Evolutionary conservation across 2,888 invertebrate genomes (phyloP).

Genomic region (Stomorhina lunata): DNA sequence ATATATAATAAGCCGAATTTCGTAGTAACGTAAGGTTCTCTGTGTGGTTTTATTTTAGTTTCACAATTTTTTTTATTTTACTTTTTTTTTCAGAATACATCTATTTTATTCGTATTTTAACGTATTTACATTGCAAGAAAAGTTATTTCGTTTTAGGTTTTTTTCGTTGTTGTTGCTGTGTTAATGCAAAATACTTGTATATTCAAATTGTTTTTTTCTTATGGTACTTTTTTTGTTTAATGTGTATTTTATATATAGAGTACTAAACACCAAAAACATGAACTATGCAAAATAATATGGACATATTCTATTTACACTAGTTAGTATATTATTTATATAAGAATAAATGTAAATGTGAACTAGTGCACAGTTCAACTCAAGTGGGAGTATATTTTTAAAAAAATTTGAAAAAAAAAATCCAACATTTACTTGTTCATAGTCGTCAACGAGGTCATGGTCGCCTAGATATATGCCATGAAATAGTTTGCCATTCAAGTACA

Average conservation of each 20-base stretch:
- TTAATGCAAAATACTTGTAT: slow-evolving; percentile 49
- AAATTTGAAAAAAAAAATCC: background rate
- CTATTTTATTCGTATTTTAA: too few relatives aligned
- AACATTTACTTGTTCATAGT: slow-evolving; percentile 20
- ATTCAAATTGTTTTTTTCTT: slow-evolving; percentile 36
- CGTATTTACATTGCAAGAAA: slow-evolving; percentile 31
- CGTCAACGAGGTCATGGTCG: slow-evolving; percentile 55
- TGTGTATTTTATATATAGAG: background rate
- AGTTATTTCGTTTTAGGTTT: slow-evolving; percentile 47
- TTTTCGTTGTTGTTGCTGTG: background rate
- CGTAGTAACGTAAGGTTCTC: too few relatives aligned
- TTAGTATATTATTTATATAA: too few relatives aligned
- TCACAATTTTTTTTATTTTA: background rate
- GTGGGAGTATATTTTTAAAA: slow-evolving; percentile 40
- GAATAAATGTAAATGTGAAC: too few relatives aligned
- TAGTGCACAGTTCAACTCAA: slow-evolving; percentile 11
- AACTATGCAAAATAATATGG: slow-evolving; percentile 32
- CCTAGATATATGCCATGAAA: slow-evolving; percentile 18
- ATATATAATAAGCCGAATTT: slow-evolving; percentile 49
- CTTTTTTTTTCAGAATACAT: slow-evolving; percentile 13
- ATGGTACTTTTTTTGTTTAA: slow-evolving; percentile 7
- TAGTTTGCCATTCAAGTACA: background rate
- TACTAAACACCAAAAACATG: slow-evolving; percentile 23
- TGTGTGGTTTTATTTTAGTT: slow-evolving; percentile 17
- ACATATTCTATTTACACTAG: slow-evolving; percentile 28